Conservation (phyloP, 2,888 invertebrate species). For the Dasypolia templi region DNA sequence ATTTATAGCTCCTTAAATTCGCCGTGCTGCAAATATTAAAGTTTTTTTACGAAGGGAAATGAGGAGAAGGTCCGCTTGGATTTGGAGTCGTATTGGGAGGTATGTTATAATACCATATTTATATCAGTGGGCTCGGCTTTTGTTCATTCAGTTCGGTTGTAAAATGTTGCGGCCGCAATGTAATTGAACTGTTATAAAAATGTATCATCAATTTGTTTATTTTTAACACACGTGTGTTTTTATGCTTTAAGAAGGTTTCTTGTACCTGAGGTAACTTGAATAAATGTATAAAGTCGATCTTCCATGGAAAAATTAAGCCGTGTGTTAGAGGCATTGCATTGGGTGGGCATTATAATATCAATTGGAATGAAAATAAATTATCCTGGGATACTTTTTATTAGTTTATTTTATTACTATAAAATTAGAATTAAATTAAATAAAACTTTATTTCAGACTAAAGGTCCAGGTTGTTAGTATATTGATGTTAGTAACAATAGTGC, state of each 20-base stretch:
- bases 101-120: conserved; percentile 69
- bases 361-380: conserved; percentile 12
- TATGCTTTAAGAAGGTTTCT: conserved; percentile 49
- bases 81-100: conserved; percentile 71
- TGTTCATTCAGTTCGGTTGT: conserved; percentile 69
- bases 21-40: conserved; percentile 88
- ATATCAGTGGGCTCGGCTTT: conserved; percentile 67
- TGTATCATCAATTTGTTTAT: conserved; percentile 62
- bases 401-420: conserved; percentile 11
- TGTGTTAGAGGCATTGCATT: conserved; percentile 21
- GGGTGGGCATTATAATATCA: conserved; percentile 13
- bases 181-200: conserved; percentile 66
- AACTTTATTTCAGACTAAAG: too few relatives aligned
- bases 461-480: too few relatives aligned
- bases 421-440: too few relatives aligned
- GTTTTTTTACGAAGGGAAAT: conserved; percentile 77
- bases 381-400: background rate
- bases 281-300: conserved; percentile 2
- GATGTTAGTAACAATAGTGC: too few relatives aligned
- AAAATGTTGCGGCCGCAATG: conserved; percentile 60
- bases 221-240: conserved; percentile 52
- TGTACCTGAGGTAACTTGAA: conserved; percentile 21
- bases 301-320: conserved; percentile 12
- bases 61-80: conserved; percentile 61
- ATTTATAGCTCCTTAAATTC: conserved; percentile 89